Evolutionary conservation across 2,888 invertebrate species (phyloP), one percentile per base, ranked within the genome.

Genomic region (Linyphia triangularis): DNA sequence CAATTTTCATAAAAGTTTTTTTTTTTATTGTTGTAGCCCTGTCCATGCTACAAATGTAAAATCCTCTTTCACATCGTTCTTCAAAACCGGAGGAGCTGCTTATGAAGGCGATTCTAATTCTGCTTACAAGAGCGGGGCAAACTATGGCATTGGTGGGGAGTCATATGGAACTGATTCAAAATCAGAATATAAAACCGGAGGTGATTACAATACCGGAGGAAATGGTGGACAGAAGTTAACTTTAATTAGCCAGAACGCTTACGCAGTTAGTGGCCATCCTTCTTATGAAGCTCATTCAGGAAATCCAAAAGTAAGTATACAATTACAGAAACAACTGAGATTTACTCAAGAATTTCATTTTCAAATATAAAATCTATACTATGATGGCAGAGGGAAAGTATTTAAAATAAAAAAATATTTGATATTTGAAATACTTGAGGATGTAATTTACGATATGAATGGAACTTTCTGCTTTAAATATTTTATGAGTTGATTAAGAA

Each of bases 261-360:
- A 73, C 19, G 73, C n/a, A 28, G 22, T 10, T 22, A 59, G 33
- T 4, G 37, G 22, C 30, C 51, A 69, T 33, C 1, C 51, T 4
- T 30, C 30, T 33, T 69, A 79, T 33, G 81, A 37, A 10, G 6
- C 82, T 43, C 33, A 72, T 2, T 72, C 40, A 22, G 63, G 72
- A 10, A 63, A 26, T 61, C 59, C 57, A 16, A 70, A 82, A 28
- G 82, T 82, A 40, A 73, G 82, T 72, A 43, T 6, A 28, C 22
- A 5, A n/a, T n/a, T n/a, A n/a, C n/a, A 40, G 13, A 40, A 40
- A 40, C 7, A 40, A 7, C 9, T 40, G 9, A 13, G 13, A 10
- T 40, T 40, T 40, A 10, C 0, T 40, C 40, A 9, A 9, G 1
- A 10, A 40, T 40, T 10, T 40, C 40, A 40, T 40, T 40, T n/a